Conservation (phyloP, 2,888 invertebrate genomes). For the Blastobasis adustella region DNA sequence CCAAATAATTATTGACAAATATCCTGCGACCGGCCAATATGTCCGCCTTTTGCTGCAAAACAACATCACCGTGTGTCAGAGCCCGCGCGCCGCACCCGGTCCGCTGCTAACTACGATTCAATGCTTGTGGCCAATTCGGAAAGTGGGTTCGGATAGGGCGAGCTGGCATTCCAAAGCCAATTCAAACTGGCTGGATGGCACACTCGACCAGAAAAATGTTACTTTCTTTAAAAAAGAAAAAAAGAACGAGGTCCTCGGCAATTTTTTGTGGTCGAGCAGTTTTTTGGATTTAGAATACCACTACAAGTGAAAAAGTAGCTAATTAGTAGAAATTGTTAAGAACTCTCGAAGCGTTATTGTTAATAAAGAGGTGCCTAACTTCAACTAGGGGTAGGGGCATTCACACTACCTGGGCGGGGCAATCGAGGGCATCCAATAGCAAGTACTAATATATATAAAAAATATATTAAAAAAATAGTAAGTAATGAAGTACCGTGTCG, state of each 20-base stretch:
- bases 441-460: conserved; percentile 51
- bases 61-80: conserved; percentile 62
- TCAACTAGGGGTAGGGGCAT: conserved; percentile 58
- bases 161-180: conserved; percentile 55
- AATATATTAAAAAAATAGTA: conserved; percentile 34
- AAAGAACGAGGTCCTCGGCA: background rate
- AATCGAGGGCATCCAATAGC: conserved; percentile 70
- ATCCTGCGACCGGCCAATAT: conserved; percentile 75
- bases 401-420: conserved; percentile 64
- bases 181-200: too few relatives aligned
- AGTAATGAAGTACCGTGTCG: conserved; percentile 43
- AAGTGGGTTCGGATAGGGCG: conserved; percentile 21
- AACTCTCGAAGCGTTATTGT: conserved; percentile 57
- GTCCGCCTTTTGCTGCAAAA: conserved; percentile 76
- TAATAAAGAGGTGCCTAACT: conserved; percentile 57
- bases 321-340: conserved; percentile 30
- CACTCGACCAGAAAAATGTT: too few relatives aligned
- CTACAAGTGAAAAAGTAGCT: conserved; percentile 46
- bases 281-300: conserved; percentile 54
- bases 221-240: too few relatives aligned
- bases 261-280: background rate
- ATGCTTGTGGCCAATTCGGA: conserved; percentile 44
- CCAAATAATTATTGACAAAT: conserved; percentile 77
- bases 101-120: conserved; percentile 15
- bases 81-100: conserved; percentile 23